Evolutionary conservation across 2,888 invertebrate species (phyloP).

Genomic region (Chelonus formosanus): DNA sequence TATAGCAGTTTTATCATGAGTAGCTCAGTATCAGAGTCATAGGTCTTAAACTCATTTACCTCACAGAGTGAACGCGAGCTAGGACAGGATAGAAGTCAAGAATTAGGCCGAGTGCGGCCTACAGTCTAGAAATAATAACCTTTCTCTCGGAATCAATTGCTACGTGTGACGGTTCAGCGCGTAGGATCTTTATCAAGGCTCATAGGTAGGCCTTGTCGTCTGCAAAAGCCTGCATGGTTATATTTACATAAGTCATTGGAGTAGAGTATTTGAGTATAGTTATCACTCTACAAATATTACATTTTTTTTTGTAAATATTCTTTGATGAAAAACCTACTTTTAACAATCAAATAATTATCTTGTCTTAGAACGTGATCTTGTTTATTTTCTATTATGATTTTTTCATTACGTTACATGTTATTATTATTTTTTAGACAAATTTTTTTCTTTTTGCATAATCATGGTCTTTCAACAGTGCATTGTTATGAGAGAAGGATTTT

Average conservation of each 20-base stretch:
- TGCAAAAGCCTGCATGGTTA: slow-evolving; percentile 13
- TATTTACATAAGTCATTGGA: slow-evolving; percentile 22
- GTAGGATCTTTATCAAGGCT: slow-evolving; percentile 32
- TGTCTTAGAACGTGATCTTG: too few relatives aligned
- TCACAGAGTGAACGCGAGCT: not conserved
- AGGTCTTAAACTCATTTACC: too few relatives aligned
- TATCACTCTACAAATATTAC: slow-evolving; percentile 13
- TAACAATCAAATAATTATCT: too few relatives aligned
- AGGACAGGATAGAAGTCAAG: slow-evolving; percentile 14
- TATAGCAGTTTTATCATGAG: too few relatives aligned
- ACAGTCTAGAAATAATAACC: slow-evolving; percentile 30
- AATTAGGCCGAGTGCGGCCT: slow-evolving; percentile 32
- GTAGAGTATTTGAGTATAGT: not conserved
- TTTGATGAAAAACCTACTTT: not conserved
- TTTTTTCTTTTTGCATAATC: too few relatives aligned
- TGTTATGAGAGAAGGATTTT: too few relatives aligned
- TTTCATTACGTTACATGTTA: too few relatives aligned
- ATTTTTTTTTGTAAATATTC: slow-evolving; percentile 10
- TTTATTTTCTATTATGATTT: too few relatives aligned
- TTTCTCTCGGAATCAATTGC: slow-evolving; percentile 30
- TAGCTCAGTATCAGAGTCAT: too few relatives aligned
- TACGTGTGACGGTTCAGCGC: slow-evolving; percentile 19
- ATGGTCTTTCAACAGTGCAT: too few relatives aligned
- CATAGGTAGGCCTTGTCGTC: slow-evolving; percentile 14
- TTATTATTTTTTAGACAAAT: too few relatives aligned